These are phyloP conservation scores for Amphiprion ocellaris DNA, from an alignment of 2,113 vertebrate genomes.

Conservation along the genomic window DNA sequence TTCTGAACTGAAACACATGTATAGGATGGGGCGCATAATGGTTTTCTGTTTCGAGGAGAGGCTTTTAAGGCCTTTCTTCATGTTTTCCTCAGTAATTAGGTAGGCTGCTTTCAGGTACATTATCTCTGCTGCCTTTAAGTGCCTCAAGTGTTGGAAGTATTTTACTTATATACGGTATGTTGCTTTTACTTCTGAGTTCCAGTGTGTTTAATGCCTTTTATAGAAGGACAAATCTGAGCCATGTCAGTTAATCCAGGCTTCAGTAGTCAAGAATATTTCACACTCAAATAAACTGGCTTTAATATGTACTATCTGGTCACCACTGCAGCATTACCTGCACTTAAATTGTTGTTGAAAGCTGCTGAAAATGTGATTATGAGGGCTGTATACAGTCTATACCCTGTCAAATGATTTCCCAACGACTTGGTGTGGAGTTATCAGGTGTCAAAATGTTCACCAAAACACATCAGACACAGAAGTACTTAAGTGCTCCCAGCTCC, in stretches of 20 bases:
- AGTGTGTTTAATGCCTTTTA: background rate
- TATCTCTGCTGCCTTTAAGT: background rate
- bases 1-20: background rate
- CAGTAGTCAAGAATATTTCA: too few species aligned
- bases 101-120: background rate
- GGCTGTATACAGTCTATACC: background rate
- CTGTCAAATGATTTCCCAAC: background rate
- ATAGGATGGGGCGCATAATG: background rate
- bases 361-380: background rate
- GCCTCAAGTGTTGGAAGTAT: background rate
- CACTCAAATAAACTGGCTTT: background rate
- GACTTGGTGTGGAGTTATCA: constrained; percentile 8
- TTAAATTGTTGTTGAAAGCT: background rate
- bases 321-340: background rate
- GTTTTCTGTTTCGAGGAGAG: constrained; percentile 7
- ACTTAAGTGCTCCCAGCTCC: background rate
- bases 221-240: background rate
- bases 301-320: background rate
- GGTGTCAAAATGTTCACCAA: background rate
- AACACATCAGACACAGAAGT: background rate
- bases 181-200: background rate
- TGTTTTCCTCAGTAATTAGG: constrained; percentile 15
- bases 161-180: background rate
- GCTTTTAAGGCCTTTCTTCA: constrained; percentile 24
- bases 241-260: too few species aligned